These are phyloP conservation scores for Bhutanitis thaidina DNA, from an alignment of 2,888 invertebrate genomes.

Conservation along the genomic window DNA sequence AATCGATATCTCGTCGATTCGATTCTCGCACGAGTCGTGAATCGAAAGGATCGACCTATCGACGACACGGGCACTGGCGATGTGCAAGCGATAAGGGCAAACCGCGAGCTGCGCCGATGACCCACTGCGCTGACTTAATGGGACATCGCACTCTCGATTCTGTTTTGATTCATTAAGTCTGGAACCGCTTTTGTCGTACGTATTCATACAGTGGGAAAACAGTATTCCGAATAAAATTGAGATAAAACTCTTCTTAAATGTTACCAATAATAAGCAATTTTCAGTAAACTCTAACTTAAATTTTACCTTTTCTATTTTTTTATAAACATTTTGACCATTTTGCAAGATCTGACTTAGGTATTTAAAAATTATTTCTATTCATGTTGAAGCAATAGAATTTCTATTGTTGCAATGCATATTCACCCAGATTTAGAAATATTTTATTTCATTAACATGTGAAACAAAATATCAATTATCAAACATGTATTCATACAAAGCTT, in stretches of 20 bases:
- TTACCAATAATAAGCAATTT: not conserved
- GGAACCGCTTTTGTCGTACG: conserved; percentile 32
- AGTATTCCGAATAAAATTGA: conserved; percentile 4
- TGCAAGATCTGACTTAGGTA: too few relatives aligned
- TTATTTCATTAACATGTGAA: too few relatives aligned
- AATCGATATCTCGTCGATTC: conserved; percentile 40
- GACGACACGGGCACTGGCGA: conserved; percentile 33
- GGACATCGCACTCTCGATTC: conserved; percentile 63
- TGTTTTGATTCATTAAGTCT: conserved; percentile 56
- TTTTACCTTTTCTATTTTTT: too few relatives aligned
- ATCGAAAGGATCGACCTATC: conserved; percentile 50
- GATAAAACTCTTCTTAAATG: not conserved
- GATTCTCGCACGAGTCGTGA: conserved; percentile 42
- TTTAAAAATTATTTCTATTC: too few relatives aligned
- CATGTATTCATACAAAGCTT: too few relatives aligned
- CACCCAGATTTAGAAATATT: too few relatives aligned
- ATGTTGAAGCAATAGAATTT: too few relatives aligned
- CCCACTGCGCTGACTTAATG: conserved; percentile 69
- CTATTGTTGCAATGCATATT: too few relatives aligned
- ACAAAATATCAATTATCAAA: too few relatives aligned
- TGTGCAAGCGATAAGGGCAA: conserved; percentile 33
- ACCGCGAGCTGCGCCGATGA: conserved; percentile 50
- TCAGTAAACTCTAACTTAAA: too few relatives aligned
- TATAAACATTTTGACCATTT: too few relatives aligned
- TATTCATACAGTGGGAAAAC: conserved; percentile 18